These are phyloP conservation scores for Pampus argenteus DNA, from an alignment of 2,797 vertebrate species.

Conservation along the genomic window DNA sequence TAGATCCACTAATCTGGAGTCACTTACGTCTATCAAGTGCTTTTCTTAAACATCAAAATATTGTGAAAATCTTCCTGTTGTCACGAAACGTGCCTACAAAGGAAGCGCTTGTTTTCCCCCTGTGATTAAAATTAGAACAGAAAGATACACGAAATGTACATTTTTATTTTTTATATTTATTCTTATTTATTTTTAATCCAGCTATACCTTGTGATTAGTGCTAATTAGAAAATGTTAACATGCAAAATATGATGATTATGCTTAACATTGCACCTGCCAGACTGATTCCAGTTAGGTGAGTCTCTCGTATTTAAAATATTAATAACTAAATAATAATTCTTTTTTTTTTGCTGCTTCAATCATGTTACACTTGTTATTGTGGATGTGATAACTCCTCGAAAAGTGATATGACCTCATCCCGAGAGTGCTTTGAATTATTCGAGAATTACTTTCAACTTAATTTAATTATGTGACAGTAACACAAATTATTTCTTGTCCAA, in stretches of 20 bases:
- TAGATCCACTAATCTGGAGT: background rate
- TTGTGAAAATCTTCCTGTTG: background rate
- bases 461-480: constrained; percentile 14
- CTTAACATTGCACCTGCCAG: no score
- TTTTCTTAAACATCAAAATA: background rate
- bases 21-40: background rate
- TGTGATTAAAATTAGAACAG: background rate
- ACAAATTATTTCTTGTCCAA: background rate
- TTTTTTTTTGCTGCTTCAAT: background rate
- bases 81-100: background rate
- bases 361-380: background rate
- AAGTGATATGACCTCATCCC: no score
- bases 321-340: no score
- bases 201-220: no score
- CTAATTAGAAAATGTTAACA: no score
- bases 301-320: background rate
- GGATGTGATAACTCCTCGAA: background rate
- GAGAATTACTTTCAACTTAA: background rate
- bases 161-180: no score
- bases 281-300: no score
- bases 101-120: background rate
- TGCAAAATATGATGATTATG: no score
- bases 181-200: no score
- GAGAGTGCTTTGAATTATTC: no score
- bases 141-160: background rate